Conservation (phyloP, 23 tunicate genomes). For the Ascidia mentula region DNA sequence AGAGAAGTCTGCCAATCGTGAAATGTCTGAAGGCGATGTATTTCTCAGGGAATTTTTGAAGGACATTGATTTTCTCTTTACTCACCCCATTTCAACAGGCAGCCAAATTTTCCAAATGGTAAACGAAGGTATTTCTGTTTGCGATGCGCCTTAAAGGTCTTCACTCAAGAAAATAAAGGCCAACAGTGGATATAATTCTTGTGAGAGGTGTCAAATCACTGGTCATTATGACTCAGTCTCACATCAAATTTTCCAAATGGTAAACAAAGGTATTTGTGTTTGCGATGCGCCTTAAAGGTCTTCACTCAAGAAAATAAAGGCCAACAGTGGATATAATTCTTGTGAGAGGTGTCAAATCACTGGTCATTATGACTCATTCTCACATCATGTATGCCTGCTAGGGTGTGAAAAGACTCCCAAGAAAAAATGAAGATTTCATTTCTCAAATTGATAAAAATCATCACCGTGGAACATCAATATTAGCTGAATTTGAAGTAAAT, state of each 20-base stretch:
- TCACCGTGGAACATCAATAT: not conserved
- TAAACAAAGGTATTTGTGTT: not conserved
- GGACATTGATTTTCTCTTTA: not conserved
- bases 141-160: too few relatives aligned
- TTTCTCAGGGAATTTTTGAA: not conserved
- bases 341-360: not conserved
- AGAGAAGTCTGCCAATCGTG: not conserved
- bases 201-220: too few relatives aligned
- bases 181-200: too few relatives aligned
- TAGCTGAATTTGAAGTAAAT: not conserved
- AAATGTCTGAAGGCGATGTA: not conserved
- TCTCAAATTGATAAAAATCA: not conserved
- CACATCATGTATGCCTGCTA: not conserved
- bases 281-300: not conserved
- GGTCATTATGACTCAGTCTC: too few relatives aligned
- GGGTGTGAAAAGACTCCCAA: not conserved
- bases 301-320: not conserved
- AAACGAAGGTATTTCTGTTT: too few relatives aligned
- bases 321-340: not conserved
- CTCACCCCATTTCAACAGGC: not conserved
- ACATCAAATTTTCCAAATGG: too few relatives aligned
- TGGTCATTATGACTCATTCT: not conserved
- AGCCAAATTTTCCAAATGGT: too few relatives aligned
- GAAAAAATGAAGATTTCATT: not conserved
- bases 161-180: too few relatives aligned